Evolutionary conservation across 1,140 invertebrate species (phyloP).

Genomic region (Rhopalosiphum maidis): DNA sequence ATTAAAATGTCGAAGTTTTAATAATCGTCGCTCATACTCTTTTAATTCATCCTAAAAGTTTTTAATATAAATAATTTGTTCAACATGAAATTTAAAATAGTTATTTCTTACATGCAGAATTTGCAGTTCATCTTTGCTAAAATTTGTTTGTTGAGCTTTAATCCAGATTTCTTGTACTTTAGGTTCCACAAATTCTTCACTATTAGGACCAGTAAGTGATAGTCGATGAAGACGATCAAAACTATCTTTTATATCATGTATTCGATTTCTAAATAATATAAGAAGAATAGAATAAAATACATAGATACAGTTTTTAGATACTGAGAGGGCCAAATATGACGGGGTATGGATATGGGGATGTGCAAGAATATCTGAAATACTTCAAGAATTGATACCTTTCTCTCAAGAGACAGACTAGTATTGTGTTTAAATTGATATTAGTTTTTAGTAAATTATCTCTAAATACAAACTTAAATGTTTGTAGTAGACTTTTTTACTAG

Average conservation of each 20-base stretch:
- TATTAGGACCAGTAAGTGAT: slow-evolving; percentile 75
- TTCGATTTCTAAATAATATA: slow-evolving; percentile 70
- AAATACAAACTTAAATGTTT: not conserved
- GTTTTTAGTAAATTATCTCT: not conserved
- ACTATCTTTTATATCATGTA: slow-evolving; percentile 78
- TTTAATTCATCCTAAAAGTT: slow-evolving; percentile 75
- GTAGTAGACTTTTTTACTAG: too few relatives aligned
- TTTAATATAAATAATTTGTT: not conserved
- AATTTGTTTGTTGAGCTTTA: slow-evolving; percentile 79
- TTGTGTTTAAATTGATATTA: not conserved
- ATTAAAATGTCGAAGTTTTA: slow-evolving; percentile 83
- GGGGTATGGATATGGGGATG: too few relatives aligned
- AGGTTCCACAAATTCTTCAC: slow-evolving; percentile 86
- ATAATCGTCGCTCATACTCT: slow-evolving; percentile 85
- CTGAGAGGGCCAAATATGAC: too few relatives aligned
- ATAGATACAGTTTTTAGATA: not conserved
- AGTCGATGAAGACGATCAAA: slow-evolving; percentile 80
- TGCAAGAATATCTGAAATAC: too few relatives aligned
- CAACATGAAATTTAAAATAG: not conserved
- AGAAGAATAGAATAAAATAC: slow-evolving; percentile 34
- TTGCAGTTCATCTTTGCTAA: slow-evolving; percentile 79
- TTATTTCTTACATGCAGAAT: slow-evolving; percentile 75
- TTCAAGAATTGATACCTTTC: too few relatives aligned
- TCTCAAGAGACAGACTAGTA: not conserved
- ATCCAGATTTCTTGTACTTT: slow-evolving; percentile 89